Evolutionary conservation across 2,113 vertebrate species (phyloP).

Genomic region (Daphoenositta chrysoptera): DNA sequence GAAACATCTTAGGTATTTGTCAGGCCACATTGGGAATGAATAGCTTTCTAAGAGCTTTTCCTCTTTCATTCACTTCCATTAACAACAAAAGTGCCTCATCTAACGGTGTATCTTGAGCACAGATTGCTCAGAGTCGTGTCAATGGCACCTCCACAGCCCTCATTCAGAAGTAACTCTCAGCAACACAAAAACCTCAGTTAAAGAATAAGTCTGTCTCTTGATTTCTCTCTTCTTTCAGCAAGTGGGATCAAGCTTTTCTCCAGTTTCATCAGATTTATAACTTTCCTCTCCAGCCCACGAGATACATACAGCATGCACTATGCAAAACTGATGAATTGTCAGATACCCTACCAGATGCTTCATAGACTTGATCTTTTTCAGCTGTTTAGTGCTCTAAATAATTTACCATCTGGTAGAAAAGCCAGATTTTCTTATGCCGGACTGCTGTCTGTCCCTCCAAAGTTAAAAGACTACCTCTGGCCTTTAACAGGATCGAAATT

Average conservation of each 20-base stretch:
- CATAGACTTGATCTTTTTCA: conserved; percentile 50
- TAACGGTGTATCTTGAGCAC: background rate
- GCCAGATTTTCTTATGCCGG: background rate
- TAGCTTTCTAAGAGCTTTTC: conserved; percentile 21
- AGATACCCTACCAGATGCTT: conserved; percentile 38
- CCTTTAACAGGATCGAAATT: background rate
- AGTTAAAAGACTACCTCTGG: background rate
- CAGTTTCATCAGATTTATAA: conserved; percentile 35
- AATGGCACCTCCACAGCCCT: conserved; percentile 1
- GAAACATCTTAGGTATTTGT: conserved; percentile 20
- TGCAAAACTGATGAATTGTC: conserved; percentile 30
- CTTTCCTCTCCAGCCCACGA: conserved; percentile 25
- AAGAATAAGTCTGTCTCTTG: background rate
- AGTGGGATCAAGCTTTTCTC: conserved; percentile 8
- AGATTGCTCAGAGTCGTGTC: conserved; percentile 24
- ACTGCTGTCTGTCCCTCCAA: background rate
- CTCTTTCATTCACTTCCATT: conserved; percentile 28
- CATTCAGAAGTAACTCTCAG: conserved; percentile 2
- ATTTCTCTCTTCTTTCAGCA: background rate
- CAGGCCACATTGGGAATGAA: background rate
- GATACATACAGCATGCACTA: background rate
- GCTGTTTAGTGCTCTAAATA: conserved; percentile 33
- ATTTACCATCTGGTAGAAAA: conserved; percentile 43
- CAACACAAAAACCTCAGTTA: conserved; percentile 24
- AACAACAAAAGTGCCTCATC: conserved; percentile 21